Percentiles rank a stretch among this genome's conserved stretches.
Conservation (phyloP, 2,797 vertebrate species). For the Darevskia mixta region DNA sequence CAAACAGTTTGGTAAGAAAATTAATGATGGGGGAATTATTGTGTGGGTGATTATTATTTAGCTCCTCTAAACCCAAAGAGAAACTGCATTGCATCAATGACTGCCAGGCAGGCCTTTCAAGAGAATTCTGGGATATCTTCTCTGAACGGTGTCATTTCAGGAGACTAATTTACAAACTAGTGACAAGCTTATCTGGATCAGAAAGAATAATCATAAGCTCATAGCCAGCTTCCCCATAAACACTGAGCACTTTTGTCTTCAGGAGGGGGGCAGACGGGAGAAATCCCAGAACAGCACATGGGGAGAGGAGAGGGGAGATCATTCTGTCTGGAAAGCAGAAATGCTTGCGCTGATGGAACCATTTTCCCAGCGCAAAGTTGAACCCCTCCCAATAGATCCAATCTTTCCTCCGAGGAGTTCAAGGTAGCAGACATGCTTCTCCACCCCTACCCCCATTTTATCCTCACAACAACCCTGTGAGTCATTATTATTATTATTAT, state of each 20-base stretch:
- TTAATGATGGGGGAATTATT: neutral
- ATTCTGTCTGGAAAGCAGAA: too few species aligned
- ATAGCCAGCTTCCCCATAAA: neutral
- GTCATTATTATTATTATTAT: too few species aligned
- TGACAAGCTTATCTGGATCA: neutral
- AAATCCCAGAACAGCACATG: neutral
- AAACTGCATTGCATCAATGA: neutral
- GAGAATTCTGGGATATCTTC: neutral
- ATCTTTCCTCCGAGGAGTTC: too few species aligned
- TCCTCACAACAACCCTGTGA: too few species aligned
- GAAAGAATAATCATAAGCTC: neutral
- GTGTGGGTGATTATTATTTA: neutral
- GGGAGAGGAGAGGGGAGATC: too few species aligned
- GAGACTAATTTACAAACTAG: slow-evolving; percentile 5
- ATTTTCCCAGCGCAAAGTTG: too few species aligned
- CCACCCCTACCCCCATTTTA: too few species aligned
- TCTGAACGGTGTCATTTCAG: neutral
- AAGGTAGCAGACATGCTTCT: too few species aligned
- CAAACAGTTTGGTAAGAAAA: neutral
- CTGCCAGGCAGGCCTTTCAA: neutral
- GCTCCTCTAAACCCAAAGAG: neutral
- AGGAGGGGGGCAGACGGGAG: neutral
- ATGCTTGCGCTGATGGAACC: too few species aligned
- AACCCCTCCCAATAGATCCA: too few species aligned
- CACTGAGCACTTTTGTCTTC: neutral